Evolutionary conservation across 2,888 invertebrate species (phyloP), one percentile per base, ranked within the genome.

Genomic region (Latheticus oryzae): DNA sequence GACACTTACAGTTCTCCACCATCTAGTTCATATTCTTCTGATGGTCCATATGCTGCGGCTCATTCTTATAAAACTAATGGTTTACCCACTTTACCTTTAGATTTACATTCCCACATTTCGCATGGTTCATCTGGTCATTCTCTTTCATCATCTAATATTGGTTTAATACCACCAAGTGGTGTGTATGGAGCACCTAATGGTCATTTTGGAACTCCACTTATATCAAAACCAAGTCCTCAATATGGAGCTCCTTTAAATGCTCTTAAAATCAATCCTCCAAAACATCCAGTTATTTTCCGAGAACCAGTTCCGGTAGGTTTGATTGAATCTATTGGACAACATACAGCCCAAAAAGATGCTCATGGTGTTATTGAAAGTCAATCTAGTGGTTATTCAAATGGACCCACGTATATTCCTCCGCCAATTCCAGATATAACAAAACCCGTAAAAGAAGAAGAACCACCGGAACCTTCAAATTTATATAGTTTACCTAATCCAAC

Each of bases 251-350:
- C 73, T 56, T 63, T 71, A 15, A 73, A 74, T 61, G 63, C 68
- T 60, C 73, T 80, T 0, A 81, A 82, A 1, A 78, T 80, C 1
- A 77, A 73, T 37, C 73, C 74, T 0, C 85, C 86, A 0, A 81
- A 81, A 69, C 82, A 82, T 19, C 91, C 91, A 0, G 83, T 90
- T 2, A 84, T 87, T 62, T 90, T 89, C 75, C 82, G 89, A 33
- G 87, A 89, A n/a, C 85, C 88, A 0, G 87, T 91, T 0, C 90
- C 90, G 0, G 81, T 84, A 40, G 89, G 88, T 0, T 76, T 91
- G 2, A 78, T 90, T 1, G 83, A 87, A 63, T 87, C 84, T 42
- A 85, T 87, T 60, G 88, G 84, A 0, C 84, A 87, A 42, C 80
- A 83, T 0, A 85, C 85, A 0, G 83, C 84, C 37, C 84, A 86